Base-by-base conservation (phyloP, 1,140 invertebrate species). In the Agrilus planipennis region DNA sequence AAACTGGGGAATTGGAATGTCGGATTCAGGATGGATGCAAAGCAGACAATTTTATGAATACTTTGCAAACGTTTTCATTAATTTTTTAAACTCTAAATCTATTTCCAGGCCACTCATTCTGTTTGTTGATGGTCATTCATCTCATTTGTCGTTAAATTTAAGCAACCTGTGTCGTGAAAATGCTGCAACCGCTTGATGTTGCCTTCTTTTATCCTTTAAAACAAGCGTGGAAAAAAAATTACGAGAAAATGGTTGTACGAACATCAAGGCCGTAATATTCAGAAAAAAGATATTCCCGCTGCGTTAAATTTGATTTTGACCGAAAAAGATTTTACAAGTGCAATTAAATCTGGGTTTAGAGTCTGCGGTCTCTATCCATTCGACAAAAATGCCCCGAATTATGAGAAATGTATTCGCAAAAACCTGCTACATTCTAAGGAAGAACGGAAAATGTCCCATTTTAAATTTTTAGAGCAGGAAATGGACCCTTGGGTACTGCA, bases 131-230 rank as follows among this genome's bases (percentile, higher is more conserved):
- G 38, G 38, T 5, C 27, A 39, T 39, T 46, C 42, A 10, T 57
- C 52, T 9, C 65, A 68, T 50, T 47, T 68, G 15, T 53, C 48
- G 20, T 6, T 50, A 7, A 42, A 61, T 31, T 29, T 65, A 7
- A 49, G 65, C 12, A 45, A 53, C 29, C 10, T 39, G 16, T 62
- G 58, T 22, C 29, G 46, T 27, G 44, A 53, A 51, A 53, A 65
- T 34, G 47, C n/a, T n/a, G n/a, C n/a, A n/a, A n/a, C n/a, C n/a
- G n/a, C n/a, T n/a, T n/a, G n/a, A n/a, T n/a, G n/a, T n/a, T n/a
- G n/a, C n/a, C n/a, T n/a, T n/a, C n/a, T n/a, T n/a, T n/a, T n/a
- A n/a, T n/a, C n/a, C n/a, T n/a, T n/a, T n/a, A n/a, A n/a, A n/a
- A n/a, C n/a, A n/a, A n/a, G n/a, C n/a, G n/a, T n/a, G n/a, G n/a